Conservation (phyloP, 2,888 invertebrate genomes). For the Cremastinae sp. region DNA sequence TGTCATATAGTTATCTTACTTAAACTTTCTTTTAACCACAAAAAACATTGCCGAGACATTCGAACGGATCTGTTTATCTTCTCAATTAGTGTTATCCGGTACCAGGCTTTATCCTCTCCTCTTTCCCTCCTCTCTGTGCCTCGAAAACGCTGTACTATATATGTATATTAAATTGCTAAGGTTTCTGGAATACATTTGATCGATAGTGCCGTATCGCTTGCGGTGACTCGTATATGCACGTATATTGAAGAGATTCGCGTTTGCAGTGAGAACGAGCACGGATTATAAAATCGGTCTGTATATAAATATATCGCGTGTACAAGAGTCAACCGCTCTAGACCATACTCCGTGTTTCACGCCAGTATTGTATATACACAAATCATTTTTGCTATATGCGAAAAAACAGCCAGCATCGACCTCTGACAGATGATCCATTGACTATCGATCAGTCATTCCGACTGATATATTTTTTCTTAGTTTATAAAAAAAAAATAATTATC, state of each 20-base stretch:
- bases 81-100: slow-evolving; percentile 63
- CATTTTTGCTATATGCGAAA: too few species aligned
- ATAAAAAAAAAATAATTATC: too few species aligned
- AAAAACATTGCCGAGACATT: too few species aligned
- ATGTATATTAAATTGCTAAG: slow-evolving; percentile 68
- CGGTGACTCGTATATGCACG: slow-evolving; percentile 56
- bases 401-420: too few species aligned
- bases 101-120: slow-evolving; percentile 39
- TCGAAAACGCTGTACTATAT: slow-evolving; percentile 31
- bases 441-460: too few species aligned
- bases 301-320: slow-evolving; percentile 15
- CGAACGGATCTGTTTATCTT: slow-evolving; percentile 39
- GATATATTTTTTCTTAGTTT: too few species aligned
- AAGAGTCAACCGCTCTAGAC: too few species aligned
- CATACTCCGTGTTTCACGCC: too few species aligned
- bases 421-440: too few species aligned
- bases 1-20: too few species aligned
- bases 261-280: slow-evolving; percentile 27
- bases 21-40: too few species aligned
- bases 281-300: slow-evolving; percentile 27
- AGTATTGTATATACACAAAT: too few species aligned
- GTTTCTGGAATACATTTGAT: slow-evolving; percentile 75
- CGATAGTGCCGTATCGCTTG: slow-evolving; percentile 71
- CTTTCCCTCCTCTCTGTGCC: slow-evolving; percentile 25
- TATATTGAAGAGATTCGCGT: slow-evolving; percentile 5